These are phyloP conservation scores for Phrynosoma platyrhinos DNA, from an alignment of 2,113 vertebrate species.

Conservation along the genomic window DNA sequence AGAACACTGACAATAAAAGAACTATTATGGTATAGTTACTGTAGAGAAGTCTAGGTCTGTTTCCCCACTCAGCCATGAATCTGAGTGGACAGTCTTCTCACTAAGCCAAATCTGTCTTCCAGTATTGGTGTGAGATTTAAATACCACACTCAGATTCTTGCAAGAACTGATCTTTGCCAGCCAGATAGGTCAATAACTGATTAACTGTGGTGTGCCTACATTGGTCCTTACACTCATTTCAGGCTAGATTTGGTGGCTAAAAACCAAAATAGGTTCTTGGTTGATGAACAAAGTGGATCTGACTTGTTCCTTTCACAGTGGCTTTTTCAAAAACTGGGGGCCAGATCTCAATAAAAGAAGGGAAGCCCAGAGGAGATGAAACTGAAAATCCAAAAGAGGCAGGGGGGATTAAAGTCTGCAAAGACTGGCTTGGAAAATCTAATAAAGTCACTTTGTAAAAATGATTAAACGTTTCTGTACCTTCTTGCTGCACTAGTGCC, in stretches of 20 bases:
- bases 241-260: neutral
- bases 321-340: neutral
- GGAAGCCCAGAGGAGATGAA: neutral
- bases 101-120: neutral
- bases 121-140: neutral
- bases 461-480: neutral
- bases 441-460: slow-evolving; percentile 25
- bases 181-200: neutral
- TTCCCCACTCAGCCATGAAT: neutral
- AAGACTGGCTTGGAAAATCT: neutral
- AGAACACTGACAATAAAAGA: neutral
- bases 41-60: neutral
- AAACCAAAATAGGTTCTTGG: neutral
- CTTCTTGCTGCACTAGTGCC: neutral
- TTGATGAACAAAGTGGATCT: neutral
- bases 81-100: neutral
- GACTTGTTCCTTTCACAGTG: neutral
- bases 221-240: slow-evolving; percentile 22
- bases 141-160: neutral
- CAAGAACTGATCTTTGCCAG: neutral
- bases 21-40: neutral
- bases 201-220: neutral
- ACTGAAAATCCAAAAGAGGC: slow-evolving; percentile 13
- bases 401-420: slow-evolving; percentile 5
- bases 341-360: slow-evolving; percentile 1